A percentile compares a stretch with the other conserved stretches of the same genome.
Evolutionary conservation across 2,797 vertebrate genomes (phyloP).

Genomic region (Microchirus variegatus): DNA sequence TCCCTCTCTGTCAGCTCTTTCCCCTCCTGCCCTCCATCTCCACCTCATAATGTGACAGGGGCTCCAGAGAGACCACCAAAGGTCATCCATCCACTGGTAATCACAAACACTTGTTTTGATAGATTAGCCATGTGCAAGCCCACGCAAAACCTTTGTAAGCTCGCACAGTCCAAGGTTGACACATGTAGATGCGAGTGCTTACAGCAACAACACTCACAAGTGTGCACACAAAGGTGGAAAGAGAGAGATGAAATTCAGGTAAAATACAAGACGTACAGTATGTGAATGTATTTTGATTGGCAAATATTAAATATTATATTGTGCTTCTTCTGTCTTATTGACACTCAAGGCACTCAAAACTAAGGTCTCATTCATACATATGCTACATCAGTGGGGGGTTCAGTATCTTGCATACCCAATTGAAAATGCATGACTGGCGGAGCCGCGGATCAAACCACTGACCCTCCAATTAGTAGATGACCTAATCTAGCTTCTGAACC

Average conservation of each 20-base stretch:
- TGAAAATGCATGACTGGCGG: background rate
- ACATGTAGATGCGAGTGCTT: conserved; percentile 12
- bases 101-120: conserved; percentile 78
- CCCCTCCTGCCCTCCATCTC: conserved; percentile 43
- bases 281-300: conserved; percentile 14
- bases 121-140: conserved; percentile 61
- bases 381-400: too few species aligned
- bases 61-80: conserved; percentile 56
- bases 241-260: background rate
- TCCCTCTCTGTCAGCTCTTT: conserved; percentile 54
- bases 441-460: background rate
- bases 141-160: conserved; percentile 30
- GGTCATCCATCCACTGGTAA: conserved; percentile 69
- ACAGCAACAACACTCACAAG: background rate
- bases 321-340: background rate
- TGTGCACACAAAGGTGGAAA: background rate
- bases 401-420: background rate
- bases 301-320: background rate
- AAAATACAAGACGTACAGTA: conserved; percentile 12
- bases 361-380: background rate
- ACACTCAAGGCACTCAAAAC: background rate
- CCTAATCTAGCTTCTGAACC: background rate
- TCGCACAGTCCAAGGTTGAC: conserved; percentile 6
- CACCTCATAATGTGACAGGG: conserved; percentile 52
- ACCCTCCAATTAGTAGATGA: background rate